Conservation (phyloP, 2,888 invertebrate species). For the Tholera decimalis region DNA sequence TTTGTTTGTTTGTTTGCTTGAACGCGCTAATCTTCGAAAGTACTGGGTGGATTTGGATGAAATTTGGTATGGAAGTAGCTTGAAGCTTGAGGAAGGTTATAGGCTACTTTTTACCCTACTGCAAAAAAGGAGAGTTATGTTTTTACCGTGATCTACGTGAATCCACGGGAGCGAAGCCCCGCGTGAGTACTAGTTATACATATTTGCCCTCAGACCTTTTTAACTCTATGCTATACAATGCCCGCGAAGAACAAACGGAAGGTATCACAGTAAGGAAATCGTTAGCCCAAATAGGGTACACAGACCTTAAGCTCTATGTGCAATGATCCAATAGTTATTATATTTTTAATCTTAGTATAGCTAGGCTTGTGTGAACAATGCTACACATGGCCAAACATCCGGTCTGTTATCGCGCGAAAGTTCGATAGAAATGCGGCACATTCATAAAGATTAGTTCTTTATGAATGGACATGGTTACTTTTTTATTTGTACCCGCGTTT, state of each 20-base stretch:
- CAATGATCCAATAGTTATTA: conserved; percentile 62
- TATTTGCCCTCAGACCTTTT: not conserved
- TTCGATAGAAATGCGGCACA: conserved; percentile 76
- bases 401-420: conserved; percentile 83
- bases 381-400: conserved; percentile 87
- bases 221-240: not conserved
- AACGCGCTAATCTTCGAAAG: too few species aligned
- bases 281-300: conserved; percentile 47
- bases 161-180: too few species aligned
- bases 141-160: too few species aligned
- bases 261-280: conserved; percentile 58
- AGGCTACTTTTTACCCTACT: too few species aligned
- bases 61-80: too few species aligned
- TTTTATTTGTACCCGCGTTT: conserved; percentile 65
- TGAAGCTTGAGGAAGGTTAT: too few species aligned
- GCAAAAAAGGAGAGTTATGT: too few species aligned
- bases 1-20: too few species aligned
- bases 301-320: conserved; percentile 39
- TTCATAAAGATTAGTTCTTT: conserved; percentile 77
- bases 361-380: conserved; percentile 80
- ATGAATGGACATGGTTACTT: conserved; percentile 76
- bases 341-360: conserved; percentile 64
- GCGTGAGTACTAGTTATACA: too few species aligned
- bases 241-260: conserved; percentile 41
- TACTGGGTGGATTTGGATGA: too few species aligned